Evolutionary conservation across 2,888 invertebrate species (phyloP).

Genomic region (Sinopyrophorus schimmeli): DNA sequence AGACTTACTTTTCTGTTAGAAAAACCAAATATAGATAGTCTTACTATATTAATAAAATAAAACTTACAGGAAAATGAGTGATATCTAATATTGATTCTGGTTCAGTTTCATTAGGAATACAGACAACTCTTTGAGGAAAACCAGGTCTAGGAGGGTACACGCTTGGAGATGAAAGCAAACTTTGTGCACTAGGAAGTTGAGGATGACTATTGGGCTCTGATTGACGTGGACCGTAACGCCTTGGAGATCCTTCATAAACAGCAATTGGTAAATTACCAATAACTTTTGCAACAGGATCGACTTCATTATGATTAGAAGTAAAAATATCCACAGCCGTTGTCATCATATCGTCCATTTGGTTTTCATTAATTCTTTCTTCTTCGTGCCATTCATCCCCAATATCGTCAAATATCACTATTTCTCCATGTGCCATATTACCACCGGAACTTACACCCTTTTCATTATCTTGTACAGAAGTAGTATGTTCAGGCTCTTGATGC

Average conservation of each 20-base stretch:
- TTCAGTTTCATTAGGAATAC: conserved; percentile 51
- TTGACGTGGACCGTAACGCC: conserved; percentile 76
- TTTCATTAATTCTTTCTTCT: conserved; percentile 46
- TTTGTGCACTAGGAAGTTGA: conserved; percentile 61
- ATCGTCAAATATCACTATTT: conserved; percentile 85
- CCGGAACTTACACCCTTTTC: conserved; percentile 60
- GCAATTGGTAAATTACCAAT: conserved; percentile 89
- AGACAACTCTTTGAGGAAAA: conserved; percentile 74
- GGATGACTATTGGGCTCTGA: conserved; percentile 55
- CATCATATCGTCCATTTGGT: conserved; percentile 31
- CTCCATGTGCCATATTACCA: conserved; percentile 70
- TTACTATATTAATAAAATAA: too few relatives aligned
- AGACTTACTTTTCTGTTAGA: conserved; percentile 9
- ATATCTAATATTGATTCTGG: conserved; percentile 45
- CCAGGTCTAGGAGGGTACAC: conserved; percentile 81
- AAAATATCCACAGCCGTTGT: conserved; percentile 43
- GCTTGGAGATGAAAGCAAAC: conserved; percentile 66
- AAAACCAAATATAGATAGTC: background rate
- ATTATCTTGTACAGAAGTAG: conserved; percentile 50
- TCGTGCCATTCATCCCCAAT: conserved; percentile 82
- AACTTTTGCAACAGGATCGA: conserved; percentile 63
- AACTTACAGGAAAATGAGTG: conserved; percentile 50
- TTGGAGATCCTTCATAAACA: conserved; percentile 88
- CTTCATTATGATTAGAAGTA: conserved; percentile 47
- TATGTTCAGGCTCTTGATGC: conserved; percentile 53